A percentile compares a stretch with the other conserved stretches of the same genome.
Evolutionary conservation across 1,140 invertebrate species (phyloP).

Genomic region (Helicoverpa armigera): DNA sequence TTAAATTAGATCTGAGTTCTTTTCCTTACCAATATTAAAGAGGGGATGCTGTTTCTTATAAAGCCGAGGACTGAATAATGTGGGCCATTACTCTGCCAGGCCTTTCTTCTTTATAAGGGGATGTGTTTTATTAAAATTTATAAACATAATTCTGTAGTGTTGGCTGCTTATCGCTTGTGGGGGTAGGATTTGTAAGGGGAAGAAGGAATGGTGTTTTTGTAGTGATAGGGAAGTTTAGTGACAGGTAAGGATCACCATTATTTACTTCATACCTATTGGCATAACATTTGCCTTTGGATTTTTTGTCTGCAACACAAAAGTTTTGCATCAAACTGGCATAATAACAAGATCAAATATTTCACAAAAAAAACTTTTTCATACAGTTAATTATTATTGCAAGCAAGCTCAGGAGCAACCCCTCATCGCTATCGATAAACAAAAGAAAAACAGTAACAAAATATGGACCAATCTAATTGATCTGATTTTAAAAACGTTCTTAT

Average conservation of each 20-base stretch:
- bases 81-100: conserved; percentile 69
- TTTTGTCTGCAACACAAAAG: too few relatives aligned
- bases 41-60: conserved; percentile 59
- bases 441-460: too few relatives aligned
- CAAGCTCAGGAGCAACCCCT: too few relatives aligned
- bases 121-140: conserved; percentile 78
- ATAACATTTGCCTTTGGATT: neutral
- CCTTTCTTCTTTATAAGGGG: conserved; percentile 66
- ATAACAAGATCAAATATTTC: too few relatives aligned
- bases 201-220: neutral
- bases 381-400: too few relatives aligned
- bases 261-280: neutral
- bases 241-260: neutral
- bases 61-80: conserved; percentile 74
- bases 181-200: neutral
- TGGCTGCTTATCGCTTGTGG: conserved; percentile 33
- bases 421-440: too few relatives aligned
- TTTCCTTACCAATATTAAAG: conserved; percentile 73
- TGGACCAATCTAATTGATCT: too few relatives aligned
- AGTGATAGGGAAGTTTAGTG: neutral
- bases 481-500: too few relatives aligned
- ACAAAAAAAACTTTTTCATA: too few relatives aligned
- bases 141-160: conserved; percentile 65
- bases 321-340: too few relatives aligned
- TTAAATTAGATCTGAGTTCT: conserved; percentile 69